Base-by-base conservation (phyloP, 1,140 invertebrate genomes). In the Achroia grisella region DNA sequence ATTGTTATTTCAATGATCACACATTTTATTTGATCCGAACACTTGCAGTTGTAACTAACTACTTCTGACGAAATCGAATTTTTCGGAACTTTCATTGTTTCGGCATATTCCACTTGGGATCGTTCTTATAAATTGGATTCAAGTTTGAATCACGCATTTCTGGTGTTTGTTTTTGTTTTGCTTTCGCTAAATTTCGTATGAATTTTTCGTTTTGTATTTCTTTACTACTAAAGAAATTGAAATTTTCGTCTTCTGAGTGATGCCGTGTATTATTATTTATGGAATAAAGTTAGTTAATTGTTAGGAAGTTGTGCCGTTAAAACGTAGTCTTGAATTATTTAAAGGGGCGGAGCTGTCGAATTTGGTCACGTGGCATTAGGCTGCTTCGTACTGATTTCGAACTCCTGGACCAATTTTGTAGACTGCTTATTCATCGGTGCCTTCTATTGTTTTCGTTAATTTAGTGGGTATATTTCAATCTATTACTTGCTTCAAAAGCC, bases 81-180 rank as follows among this genome's bases (percentile, higher is more conserved):
- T 71, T 69, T 68, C 48, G 41, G 40, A 76, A 78, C 49, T 82
- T 81, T 74, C 56, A 74, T 77, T 75, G 63, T 69, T 76, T 67
- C 56, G 58, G 59, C 55, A 78, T 64, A 55, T 69, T 52, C 66
- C 77, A 72, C 77, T 37, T 44, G 80, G 69, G 80, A 60, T 62
- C 69, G 64, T 74, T 81, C 69, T 71, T 66, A 58, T 62, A 71
- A 81, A 84, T 84, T 84, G 80, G 80, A 83, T 84, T 75, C 48
- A 67, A 75, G 62, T 81, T 75, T 42, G 62, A 73, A 76, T 73
- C 62, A 69, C 64, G 55, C 56, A 64, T 51, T 61, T 60, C 42
- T 52, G 35, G 53, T 47, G 36, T 65, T 64, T 47, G 12, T 47
- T 58, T 56, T 47, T 49, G 27, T 49, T 52, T 32, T 42, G 10